A percentile compares a stretch with the other conserved stretches of the same genome.
phyloP scores from a whole-genome alignment of 2,797 vertebrate species.

The Alfaro cultratus region DNA sequence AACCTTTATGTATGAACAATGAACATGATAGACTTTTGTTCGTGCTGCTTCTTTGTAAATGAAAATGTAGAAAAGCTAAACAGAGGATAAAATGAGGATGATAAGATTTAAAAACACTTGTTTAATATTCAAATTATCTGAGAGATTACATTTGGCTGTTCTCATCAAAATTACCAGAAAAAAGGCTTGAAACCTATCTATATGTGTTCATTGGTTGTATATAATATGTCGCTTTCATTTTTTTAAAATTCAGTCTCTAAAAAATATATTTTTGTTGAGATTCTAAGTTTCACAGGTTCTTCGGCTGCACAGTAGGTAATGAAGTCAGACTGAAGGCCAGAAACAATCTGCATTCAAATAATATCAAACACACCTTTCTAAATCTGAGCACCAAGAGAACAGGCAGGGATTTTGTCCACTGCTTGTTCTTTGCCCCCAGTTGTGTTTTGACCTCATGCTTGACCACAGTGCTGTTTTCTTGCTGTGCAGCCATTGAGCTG shows the following conservation, averaged over 20 bases:
- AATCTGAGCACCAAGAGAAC: not conserved
- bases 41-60: not conserved
- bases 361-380: not conserved
- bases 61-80: not conserved
- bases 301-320: not conserved
- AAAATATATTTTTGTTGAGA: no score
- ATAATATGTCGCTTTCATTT: not conserved
- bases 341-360: not conserved
- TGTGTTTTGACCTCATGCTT: not conserved
- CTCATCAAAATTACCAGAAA: not conserved
- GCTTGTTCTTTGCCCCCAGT: no score
- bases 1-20: not conserved
- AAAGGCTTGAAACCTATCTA: not conserved
- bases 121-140: not conserved
- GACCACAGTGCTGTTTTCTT: not conserved
- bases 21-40: not conserved
- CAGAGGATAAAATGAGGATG: not conserved
- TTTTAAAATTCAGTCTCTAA: not conserved
- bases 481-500: slow-evolving; percentile 13
- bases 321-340: not conserved
- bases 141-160: not conserved
- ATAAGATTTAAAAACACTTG: not conserved
- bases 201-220: not conserved
- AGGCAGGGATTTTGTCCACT: no score
- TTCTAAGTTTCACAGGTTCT: no score